A percentile compares a stretch with the other conserved stretches of the same genome.
These are phyloP conservation scores for Serilophus lunatus DNA, from an alignment of 2,113 vertebrate species.

Conservation along the genomic window DNA sequence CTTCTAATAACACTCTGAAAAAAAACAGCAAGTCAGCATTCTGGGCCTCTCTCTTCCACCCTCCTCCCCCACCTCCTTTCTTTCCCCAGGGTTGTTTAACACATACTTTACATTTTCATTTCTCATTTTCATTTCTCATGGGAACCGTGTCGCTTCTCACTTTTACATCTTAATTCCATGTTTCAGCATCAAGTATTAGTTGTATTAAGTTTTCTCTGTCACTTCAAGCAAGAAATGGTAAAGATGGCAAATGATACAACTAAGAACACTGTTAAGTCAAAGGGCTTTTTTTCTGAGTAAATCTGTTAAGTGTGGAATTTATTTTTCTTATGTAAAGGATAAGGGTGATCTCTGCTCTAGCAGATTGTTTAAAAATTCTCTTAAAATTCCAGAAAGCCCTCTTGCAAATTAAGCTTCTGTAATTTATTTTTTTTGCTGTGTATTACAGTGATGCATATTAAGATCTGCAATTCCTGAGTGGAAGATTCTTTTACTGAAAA, in stretches of 20 bases:
- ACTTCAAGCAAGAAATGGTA: neutral
- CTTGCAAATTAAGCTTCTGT: neutral
- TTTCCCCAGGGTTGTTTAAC: constrained; percentile 34
- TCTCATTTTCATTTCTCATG: constrained; percentile 51
- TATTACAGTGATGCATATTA: neutral
- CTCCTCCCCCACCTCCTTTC: neutral
- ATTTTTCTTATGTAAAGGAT: neutral
- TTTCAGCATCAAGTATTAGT: constrained; percentile 17
- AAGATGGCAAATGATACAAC: constrained; percentile 5
- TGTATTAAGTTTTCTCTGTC: constrained; percentile 22
- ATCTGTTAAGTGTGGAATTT: neutral
- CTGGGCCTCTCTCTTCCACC: neutral
- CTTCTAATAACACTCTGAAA: neutral
- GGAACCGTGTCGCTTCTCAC: neutral
- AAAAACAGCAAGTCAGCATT: neutral
- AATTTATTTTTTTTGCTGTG: neutral
- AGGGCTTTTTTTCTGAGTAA: neutral
- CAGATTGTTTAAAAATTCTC: neutral
- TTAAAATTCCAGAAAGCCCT: neutral
- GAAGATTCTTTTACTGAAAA: neutral
- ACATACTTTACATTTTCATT: constrained; percentile 47
- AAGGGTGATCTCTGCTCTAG: neutral
- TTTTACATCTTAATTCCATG: constrained; percentile 55
- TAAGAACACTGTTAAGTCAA: neutral
- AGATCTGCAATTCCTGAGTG: fast-evolving